These are phyloP conservation scores for Cheilosia variabilis DNA, from an alignment of 2,888 invertebrate species.

Conservation along the genomic window DNA sequence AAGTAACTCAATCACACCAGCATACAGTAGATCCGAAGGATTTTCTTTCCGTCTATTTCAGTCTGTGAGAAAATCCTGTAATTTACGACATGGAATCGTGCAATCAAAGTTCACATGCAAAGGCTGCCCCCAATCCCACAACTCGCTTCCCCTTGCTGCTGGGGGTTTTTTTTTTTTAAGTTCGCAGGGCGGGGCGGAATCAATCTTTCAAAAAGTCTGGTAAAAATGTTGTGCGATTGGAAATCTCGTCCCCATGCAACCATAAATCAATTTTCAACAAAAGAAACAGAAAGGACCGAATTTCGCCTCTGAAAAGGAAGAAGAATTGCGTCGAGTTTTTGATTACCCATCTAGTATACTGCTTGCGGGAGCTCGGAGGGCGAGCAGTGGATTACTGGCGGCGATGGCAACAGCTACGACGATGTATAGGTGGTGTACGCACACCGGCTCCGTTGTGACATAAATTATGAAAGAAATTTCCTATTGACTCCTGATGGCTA, in stretches of 20 bases:
- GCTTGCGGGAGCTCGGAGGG: neutral
- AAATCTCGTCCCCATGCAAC: constrained; percentile 72
- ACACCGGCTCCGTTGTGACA: constrained; percentile 31
- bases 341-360: constrained; percentile 52
- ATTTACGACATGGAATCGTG: constrained; percentile 60
- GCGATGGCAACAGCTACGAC: constrained; percentile 15
- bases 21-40: constrained; percentile 25
- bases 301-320: constrained; percentile 50
- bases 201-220: constrained; percentile 74
- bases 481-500: constrained; percentile 69
- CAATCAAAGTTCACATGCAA: constrained; percentile 60
- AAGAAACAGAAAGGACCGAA: constrained; percentile 50
- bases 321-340: constrained; percentile 68
- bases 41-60: constrained; percentile 38
- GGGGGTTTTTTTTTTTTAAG: too few species aligned
- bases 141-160: neutral
- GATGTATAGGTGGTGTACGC: neutral
- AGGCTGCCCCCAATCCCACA: neutral
- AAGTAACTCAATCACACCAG: constrained; percentile 2
- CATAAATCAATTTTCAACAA: constrained; percentile 73
- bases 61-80: constrained; percentile 49
- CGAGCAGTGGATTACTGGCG: neutral
- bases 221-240: constrained; percentile 70
- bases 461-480: constrained; percentile 65
- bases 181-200: constrained; percentile 32